Evolutionary conservation across 2,888 invertebrate genomes (phyloP).

Genomic region (Danaus chrysippus): DNA sequence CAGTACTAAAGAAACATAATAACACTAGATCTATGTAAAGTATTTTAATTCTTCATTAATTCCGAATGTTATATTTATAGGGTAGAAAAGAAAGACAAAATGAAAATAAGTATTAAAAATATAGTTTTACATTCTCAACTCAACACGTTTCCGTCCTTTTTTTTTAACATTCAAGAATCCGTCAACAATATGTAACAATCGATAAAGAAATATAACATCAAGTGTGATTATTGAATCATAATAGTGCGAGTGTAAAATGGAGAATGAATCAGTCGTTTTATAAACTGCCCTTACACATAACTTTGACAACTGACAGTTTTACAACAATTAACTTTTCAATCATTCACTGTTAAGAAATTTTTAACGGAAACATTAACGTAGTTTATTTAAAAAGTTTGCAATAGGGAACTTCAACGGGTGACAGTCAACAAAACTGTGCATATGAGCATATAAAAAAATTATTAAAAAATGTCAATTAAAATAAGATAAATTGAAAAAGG

Average conservation of each 20-base stretch:
- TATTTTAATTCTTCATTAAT: neutral
- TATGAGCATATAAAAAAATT: conserved; percentile 7
- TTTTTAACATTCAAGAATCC: conserved; percentile 13
- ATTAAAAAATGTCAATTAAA: conserved; percentile 16
- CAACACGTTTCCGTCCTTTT: neutral
- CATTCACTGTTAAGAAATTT: no score
- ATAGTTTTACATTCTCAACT: neutral
- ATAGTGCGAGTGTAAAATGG: neutral
- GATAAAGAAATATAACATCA: conserved; percentile 3
- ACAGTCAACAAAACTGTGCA: neutral
- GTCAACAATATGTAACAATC: conserved; percentile 14
- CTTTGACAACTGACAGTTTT: neutral
- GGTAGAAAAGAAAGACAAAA: neutral
- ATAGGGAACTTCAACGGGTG: no score
- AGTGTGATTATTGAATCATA: neutral
- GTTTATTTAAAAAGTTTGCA: no score
- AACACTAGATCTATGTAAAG: conserved; percentile 15
- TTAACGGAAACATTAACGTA: no score
- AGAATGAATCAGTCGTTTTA: conserved; percentile 4
- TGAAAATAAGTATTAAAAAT: neutral
- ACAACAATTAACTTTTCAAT: conserved; percentile 1
- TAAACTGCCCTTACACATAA: neutral
- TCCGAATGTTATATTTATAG: neutral
- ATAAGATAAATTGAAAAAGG: conserved; percentile 14
- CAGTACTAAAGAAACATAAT: conserved; percentile 44